These are phyloP conservation scores for Cantharis lateralis DNA, from an alignment of 2,888 invertebrate genomes.

Conservation along the genomic window DNA sequence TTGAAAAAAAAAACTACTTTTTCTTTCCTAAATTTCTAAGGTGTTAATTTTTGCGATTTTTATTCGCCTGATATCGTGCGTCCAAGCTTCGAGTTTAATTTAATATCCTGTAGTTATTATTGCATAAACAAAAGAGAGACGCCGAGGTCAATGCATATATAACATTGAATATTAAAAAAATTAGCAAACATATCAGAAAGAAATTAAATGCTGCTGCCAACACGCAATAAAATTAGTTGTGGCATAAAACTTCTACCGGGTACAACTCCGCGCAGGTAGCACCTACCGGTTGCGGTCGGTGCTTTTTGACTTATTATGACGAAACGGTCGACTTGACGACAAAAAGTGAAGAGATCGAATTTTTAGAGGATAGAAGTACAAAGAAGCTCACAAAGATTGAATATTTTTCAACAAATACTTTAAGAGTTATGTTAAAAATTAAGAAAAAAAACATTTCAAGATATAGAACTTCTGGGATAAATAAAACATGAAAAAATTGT, in stretches of 20 bases:
- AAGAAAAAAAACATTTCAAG: too few relatives aligned
- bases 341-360: too few relatives aligned
- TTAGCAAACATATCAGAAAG: background rate
- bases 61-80: background rate
- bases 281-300: too few relatives aligned
- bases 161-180: background rate
- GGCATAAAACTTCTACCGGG: too few relatives aligned
- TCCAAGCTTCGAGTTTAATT: background rate
- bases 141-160: background rate
- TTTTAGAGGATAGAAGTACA: too few relatives aligned
- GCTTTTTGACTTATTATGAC: too few relatives aligned
- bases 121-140: background rate
- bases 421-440: too few relatives aligned
- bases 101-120: background rate
- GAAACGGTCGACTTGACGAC: too few relatives aligned
- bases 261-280: too few relatives aligned
- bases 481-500: background rate
- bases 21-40: background rate
- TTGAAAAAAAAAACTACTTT: background rate
- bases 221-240: too few relatives aligned
- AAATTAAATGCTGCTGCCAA: background rate
- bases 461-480: background rate
- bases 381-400: too few relatives aligned
- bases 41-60: background rate
- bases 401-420: too few relatives aligned